Conservation (phyloP, 1,140 invertebrate genomes). For the Leptinotarsa lineolata region DNA sequence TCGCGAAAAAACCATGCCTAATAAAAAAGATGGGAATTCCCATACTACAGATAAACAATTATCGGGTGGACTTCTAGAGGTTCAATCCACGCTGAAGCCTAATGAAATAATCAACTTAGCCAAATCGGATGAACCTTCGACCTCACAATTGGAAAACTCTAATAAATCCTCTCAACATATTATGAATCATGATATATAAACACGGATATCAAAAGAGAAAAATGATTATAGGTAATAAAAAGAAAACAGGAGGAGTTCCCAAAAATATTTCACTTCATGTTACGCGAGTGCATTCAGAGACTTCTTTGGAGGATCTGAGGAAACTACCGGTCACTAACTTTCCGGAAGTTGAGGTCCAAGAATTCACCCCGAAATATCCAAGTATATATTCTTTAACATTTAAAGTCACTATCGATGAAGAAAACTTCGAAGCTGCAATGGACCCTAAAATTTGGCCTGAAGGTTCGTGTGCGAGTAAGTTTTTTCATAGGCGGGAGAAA, state of each 20-base stretch:
- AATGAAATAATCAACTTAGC: constrained; percentile 13
- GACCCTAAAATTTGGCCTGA: constrained; percentile 9
- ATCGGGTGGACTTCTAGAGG: neutral
- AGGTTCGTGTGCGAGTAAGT: neutral
- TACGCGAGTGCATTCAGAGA: neutral
- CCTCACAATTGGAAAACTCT: neutral
- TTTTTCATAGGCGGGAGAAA: constrained; percentile 8
- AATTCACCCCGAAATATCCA: neutral
- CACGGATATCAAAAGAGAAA: neutral
- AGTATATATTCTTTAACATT: neutral
- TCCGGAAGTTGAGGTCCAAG: neutral
- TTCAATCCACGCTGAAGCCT: neutral
- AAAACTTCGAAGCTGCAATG: neutral
- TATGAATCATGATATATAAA: constrained; percentile 1
- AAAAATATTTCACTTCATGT: neutral
- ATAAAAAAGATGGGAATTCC: constrained; percentile 10
- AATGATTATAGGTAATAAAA: neutral
- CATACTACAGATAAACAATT: neutral
- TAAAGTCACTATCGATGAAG: neutral
- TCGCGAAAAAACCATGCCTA: neutral
- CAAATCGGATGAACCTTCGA: neutral
- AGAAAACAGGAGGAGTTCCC: neutral
- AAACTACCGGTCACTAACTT: neutral
- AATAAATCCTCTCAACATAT: neutral
- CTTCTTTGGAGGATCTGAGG: constrained; percentile 2